Base-by-base conservation (phyloP, 2,797 vertebrate species). In the Numenius phaeopus region DNA sequence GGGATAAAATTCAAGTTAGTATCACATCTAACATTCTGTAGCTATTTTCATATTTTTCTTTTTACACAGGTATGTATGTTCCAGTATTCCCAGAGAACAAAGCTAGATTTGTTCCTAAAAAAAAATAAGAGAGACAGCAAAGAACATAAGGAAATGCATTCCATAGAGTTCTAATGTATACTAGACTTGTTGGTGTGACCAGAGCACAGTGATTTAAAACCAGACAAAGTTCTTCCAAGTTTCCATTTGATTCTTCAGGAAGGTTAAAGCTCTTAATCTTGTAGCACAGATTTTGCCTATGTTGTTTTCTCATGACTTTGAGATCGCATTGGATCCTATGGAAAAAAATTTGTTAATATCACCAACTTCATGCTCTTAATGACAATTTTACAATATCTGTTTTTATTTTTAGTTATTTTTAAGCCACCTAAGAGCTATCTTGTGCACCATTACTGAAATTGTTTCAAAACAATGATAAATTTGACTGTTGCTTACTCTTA, bases 131-230 rank as follows among this genome's bases (percentile, higher is more conserved):
- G 23, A 80, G 10, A 37, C 8, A 30, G 14, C 10, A 62, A 79
- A 77, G 23, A 71, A 67, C 9, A 72, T 7, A 27, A n/a, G 37
- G 27, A 67, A 81, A 87, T 5, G 24, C 34, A 34, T 14, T 52
- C 30, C 21, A n/a, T 2, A 61, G 37, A 0, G 0, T 42, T n/a
- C 24, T 7, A 39, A 32, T 1, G 1, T 3, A 46, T 49, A 32
- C 30, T 40, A 42, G 37, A 58, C 64, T 54, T 85, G n/a, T 3
- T 54, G 11, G 29, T 24, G 24, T 10, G 27, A 61, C 26, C 67
- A 75, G 22, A 54, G 44, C 27, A 50, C 13, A 30, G 44, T 8
- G 54, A 87, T 80, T 83, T 32, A 84, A 83, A 83, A 65, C 5
- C 20, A 58, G 71, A 34, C 34, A 64, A 42, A 5, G 17, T 58